A percentile compares a stretch with the other conserved stretches of the same genome.
Conservation (phyloP, 2,113 vertebrate genomes). For the Dicaeum eximium region DNA sequence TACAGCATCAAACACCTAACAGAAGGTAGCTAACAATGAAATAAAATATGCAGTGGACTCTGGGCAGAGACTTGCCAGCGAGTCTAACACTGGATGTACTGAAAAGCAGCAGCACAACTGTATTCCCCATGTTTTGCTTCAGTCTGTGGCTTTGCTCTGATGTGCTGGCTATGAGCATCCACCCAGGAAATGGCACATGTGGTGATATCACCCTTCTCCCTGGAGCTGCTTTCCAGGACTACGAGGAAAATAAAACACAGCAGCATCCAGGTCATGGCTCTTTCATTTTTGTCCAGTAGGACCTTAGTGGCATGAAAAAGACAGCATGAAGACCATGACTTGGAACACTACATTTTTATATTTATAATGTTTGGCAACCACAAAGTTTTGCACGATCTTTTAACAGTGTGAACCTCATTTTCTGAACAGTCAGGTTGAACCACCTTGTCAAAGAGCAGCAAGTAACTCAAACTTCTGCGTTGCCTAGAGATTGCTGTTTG, state of each 20-base stretch:
- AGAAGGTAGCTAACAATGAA: neutral
- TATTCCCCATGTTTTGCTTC: neutral
- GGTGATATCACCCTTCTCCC: neutral
- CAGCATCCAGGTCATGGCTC: accelerated
- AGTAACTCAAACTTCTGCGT: neutral
- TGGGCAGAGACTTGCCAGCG: neutral
- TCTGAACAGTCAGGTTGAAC: neutral
- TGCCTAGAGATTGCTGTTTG: neutral
- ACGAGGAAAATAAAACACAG: neutral
- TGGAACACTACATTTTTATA: neutral
- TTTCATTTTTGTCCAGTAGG: neutral
- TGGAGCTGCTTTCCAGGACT: neutral
- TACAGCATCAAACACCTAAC: neutral
- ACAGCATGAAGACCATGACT: neutral
- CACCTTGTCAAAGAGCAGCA: neutral
- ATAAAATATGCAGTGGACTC: neutral
- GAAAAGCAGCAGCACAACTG: neutral
- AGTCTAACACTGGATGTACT: neutral
- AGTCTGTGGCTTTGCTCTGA: neutral
- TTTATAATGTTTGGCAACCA: neutral
- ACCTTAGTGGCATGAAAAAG: neutral
- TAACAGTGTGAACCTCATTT: neutral
- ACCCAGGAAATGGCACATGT: neutral
- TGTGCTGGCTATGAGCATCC: neutral
- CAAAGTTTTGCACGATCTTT: neutral